Base-by-base conservation (phyloP, 2,113 vertebrate species). In the Plecturocebus donacophilus region DNA sequence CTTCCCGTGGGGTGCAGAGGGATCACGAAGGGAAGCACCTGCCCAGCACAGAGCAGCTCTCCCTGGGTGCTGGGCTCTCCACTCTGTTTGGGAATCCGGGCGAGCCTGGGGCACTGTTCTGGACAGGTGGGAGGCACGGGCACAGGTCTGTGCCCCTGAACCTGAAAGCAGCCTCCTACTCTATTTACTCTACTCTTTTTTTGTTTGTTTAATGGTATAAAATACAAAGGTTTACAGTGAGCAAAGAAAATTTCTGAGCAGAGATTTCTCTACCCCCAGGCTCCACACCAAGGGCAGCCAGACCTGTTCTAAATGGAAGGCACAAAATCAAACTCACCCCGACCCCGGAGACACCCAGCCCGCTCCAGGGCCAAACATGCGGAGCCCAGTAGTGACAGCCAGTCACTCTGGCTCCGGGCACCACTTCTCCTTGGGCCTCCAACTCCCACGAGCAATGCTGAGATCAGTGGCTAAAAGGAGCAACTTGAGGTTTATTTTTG, bases 61-160 rank as follows among this genome's bases (percentile, higher is more conserved):
- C 30, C 9, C 1, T 6, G 7, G 66, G n/a, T 0, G 8, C 87
- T 0, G 27, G 32, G 45, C 19, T 66, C 68, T 23, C 21, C 54
- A 7, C 45, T 17, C 40, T 56, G 87, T 45, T 1, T 3, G 11
- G 42, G 42, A 35, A 30, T 14, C 40, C 4, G 1, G 80, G 20
- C 0, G 4, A 52, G 45, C 16, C 14, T 49, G 0, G 12, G 49
- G 17, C 16, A 61, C 42, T 1, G 0, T 19, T 4, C 13, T 1
- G 25, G 35, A 19, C 0, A 1, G 1, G 35, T 25, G 19, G 6
- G 64, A 27, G 1, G 4, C 8, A 17, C 0, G 21, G 70, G 20
- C 82, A 19, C 0, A 11, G 16, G 16, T 13, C n/a, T 54, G 38
- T 32, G 66, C 21, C n/a, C n/a, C 80, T 1, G 45, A 90, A 47